Percentiles rank a stretch among this genome's conserved stretches.
These are phyloP conservation scores for Tylochromis polylepis DNA, from an alignment of 2,113 vertebrate species.

Conservation along the genomic window DNA sequence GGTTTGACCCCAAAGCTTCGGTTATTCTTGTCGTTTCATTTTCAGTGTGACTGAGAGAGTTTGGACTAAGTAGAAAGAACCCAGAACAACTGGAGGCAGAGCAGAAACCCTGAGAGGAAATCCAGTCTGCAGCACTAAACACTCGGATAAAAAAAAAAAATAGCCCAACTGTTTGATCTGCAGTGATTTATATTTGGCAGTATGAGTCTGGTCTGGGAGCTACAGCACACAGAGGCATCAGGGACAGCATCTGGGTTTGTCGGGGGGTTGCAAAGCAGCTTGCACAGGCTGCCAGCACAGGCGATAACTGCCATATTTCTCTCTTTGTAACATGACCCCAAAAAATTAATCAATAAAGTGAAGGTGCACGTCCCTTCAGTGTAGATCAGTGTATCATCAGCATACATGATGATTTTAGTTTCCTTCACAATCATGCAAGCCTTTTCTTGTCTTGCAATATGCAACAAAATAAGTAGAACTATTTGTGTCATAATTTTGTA, in stretches of 20 bases:
- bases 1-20: not conserved
- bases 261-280: not conserved
- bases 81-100: not conserved
- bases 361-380: not conserved
- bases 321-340: rapidly evolving
- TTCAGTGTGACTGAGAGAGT: not conserved
- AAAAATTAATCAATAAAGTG: too few relatives aligned
- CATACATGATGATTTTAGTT: not conserved
- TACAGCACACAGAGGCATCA: not conserved
- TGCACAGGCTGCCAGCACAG: not conserved
- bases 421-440: not conserved
- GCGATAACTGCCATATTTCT: too few relatives aligned
- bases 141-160: not conserved
- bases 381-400: not conserved
- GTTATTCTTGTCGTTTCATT: not conserved
- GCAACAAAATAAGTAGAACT: not conserved
- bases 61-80: not conserved
- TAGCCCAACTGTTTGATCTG: not conserved
- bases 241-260: not conserved
- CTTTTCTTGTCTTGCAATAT: rapidly evolving
- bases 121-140: not conserved
- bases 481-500: not conserved
- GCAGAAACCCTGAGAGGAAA: not conserved
- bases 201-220: not conserved
- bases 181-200: not conserved